These are phyloP conservation scores for Paraplagusia blochii DNA, from an alignment of 2,113 vertebrate genomes.

Conservation along the genomic window DNA sequence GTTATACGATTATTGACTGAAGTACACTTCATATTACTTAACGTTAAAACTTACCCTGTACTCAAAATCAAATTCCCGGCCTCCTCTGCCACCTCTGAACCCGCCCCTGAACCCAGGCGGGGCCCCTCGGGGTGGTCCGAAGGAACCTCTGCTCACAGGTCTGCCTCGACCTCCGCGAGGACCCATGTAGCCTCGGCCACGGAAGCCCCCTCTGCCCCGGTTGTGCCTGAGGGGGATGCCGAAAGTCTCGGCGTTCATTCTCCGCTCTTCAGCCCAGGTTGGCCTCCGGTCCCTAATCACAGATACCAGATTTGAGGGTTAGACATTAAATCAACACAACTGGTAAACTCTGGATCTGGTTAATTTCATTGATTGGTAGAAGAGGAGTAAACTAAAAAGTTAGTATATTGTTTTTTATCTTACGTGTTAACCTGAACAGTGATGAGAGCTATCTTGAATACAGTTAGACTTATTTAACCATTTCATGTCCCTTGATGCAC, in stretches of 20 bases:
- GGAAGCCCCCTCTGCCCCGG: conserved; percentile 86
- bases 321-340: too few relatives aligned
- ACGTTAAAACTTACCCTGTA: conserved; percentile 82
- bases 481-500: too few relatives aligned
- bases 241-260: conserved; percentile 94
- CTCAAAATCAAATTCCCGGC: conserved; percentile 93
- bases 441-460: too few relatives aligned
- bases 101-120: conserved; percentile 85
- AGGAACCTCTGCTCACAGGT: conserved; percentile 79
- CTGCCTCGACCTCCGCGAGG: conserved; percentile 87
- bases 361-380: too few relatives aligned
- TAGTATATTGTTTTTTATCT: too few relatives aligned
- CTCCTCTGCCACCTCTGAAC: conserved; percentile 87
- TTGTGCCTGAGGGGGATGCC: conserved; percentile 89
- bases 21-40: too few relatives aligned
- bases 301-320: too few relatives aligned
- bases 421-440: too few relatives aligned
- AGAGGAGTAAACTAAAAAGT: too few relatives aligned
- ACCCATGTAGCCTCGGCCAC: conserved; percentile 85
- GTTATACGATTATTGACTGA: too few relatives aligned
- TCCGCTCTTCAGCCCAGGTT: conserved; percentile 95
- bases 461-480: too few relatives aligned
- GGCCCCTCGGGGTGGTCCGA: conserved; percentile 79
- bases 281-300: conserved; percentile 85
- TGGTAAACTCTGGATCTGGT: too few relatives aligned